These are phyloP conservation scores for Rhynchonema sp. DNA, from an alignment of 2,888 invertebrate species.

Conservation along the genomic window DNA sequence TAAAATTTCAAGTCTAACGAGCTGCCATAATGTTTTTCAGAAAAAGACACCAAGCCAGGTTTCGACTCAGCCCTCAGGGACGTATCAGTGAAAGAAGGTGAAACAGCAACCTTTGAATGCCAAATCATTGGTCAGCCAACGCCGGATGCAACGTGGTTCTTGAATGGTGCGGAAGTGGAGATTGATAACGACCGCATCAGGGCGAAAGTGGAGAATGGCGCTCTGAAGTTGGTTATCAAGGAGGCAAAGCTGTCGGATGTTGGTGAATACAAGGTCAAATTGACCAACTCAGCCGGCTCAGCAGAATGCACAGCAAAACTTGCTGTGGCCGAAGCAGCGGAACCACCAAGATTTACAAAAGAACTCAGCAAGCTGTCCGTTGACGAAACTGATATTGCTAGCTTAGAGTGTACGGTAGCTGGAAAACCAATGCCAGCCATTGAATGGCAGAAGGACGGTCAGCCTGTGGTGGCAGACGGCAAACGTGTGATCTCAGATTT, in stretches of 20 bases:
- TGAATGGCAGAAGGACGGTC: neutral
- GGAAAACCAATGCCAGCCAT: slow-evolving; percentile 29
- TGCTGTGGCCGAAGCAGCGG: slow-evolving; percentile 9
- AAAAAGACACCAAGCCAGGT: neutral
- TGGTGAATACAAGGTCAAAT: slow-evolving; percentile 9
- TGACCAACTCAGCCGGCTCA: slow-evolving; percentile 21
- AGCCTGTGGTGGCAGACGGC: neutral
- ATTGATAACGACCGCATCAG: neutral
- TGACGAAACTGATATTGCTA: slow-evolving; percentile 64
- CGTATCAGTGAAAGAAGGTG: neutral
- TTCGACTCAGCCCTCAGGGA: neutral
- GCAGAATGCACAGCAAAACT: slow-evolving; percentile 8
- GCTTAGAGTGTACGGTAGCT: slow-evolving; percentile 42
- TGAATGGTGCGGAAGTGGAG: neutral
- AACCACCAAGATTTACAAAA: slow-evolving; percentile 59
- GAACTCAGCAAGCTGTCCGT: slow-evolving; percentile 64
- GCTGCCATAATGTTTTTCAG: neutral
- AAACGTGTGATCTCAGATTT: slow-evolving; percentile 34
- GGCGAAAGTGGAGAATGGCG: slow-evolving; percentile 12
- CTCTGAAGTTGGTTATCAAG: slow-evolving; percentile 17
- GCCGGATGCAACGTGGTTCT: slow-evolving; percentile 18
- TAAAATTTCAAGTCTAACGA: no score
- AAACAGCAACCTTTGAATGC: neutral
- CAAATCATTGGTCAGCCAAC: slow-evolving; percentile 27
- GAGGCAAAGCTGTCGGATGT: slow-evolving; percentile 11